These are phyloP conservation scores for Lagopus muta DNA, from an alignment of 2,113 vertebrate species.

Conservation along the genomic window DNA sequence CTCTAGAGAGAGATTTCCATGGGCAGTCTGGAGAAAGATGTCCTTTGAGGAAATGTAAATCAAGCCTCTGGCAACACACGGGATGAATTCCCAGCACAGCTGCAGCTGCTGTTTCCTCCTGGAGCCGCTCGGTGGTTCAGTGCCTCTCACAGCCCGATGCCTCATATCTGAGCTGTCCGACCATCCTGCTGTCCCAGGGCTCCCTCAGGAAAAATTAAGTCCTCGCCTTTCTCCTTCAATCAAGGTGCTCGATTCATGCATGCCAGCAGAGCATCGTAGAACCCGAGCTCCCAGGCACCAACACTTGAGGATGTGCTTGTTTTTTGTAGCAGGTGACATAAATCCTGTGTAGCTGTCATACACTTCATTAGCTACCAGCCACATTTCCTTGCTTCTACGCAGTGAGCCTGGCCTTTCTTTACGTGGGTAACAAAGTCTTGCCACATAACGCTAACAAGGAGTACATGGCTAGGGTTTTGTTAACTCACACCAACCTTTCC, in stretches of 20 bases:
- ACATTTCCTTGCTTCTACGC: not conserved
- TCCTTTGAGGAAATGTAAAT: not conserved
- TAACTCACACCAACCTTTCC: not conserved
- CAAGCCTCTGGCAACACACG: not conserved
- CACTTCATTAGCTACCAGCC: constrained; percentile 4
- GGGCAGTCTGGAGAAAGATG: not conserved
- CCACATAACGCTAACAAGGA: not conserved
- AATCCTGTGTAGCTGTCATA: not conserved
- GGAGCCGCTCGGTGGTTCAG: not conserved
- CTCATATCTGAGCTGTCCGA: not conserved
- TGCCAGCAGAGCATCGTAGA: not conserved
- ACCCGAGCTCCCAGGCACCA: not conserved
- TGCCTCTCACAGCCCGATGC: not conserved
- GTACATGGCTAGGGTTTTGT: not conserved
- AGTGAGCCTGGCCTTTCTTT: not conserved
- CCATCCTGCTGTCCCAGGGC: not conserved
- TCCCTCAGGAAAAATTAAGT: not conserved
- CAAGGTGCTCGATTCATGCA: not conserved
- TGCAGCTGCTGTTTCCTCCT: not conserved
- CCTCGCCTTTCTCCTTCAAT: not conserved
- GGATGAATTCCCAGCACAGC: not conserved
- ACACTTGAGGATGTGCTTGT: not conserved
- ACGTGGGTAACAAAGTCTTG: not conserved
- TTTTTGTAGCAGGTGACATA: constrained; percentile 36
- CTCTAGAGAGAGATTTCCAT: not conserved